These are phyloP conservation scores for Chloromyia formosa DNA, from an alignment of 2,888 invertebrate species.

Conservation along the genomic window DNA sequence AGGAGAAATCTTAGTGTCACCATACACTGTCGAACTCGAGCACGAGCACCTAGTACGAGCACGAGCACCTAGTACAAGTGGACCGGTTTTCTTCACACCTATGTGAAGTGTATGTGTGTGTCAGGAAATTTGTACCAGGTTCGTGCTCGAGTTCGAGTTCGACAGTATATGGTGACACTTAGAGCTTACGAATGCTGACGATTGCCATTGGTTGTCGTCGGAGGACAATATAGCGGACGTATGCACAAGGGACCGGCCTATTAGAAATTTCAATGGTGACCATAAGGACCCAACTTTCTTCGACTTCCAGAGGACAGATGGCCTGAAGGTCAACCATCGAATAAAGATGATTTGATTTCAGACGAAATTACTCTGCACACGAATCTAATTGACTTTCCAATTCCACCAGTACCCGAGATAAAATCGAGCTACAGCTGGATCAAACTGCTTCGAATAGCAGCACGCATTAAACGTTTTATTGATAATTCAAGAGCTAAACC, in stretches of 20 bases:
- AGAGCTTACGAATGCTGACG: background rate
- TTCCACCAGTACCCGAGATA: background rate
- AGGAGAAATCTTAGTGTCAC: constrained; percentile 13
- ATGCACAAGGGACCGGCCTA: background rate
- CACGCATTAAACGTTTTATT: background rate
- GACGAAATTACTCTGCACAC: no score
- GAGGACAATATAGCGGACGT: background rate
- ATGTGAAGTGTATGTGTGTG: no score
- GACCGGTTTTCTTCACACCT: no score
- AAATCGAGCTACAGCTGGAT: constrained; percentile 6
- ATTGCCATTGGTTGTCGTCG: background rate
- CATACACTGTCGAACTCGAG: no score
- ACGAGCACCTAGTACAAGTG: no score
- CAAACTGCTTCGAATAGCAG: constrained; percentile 7
- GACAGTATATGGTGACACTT: no score
- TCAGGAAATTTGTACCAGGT: no score
- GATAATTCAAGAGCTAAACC: background rate
- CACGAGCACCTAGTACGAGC: no score
- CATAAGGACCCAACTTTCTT: constrained; percentile 1
- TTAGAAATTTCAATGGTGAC: background rate
- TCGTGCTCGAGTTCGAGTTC: no score
- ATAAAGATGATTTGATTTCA: background rate
- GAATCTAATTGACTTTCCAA: background rate
- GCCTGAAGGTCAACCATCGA: background rate
- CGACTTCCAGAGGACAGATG: background rate